Conservation (phyloP, 2,888 invertebrate species). For the Euplagia quadripunctaria region DNA sequence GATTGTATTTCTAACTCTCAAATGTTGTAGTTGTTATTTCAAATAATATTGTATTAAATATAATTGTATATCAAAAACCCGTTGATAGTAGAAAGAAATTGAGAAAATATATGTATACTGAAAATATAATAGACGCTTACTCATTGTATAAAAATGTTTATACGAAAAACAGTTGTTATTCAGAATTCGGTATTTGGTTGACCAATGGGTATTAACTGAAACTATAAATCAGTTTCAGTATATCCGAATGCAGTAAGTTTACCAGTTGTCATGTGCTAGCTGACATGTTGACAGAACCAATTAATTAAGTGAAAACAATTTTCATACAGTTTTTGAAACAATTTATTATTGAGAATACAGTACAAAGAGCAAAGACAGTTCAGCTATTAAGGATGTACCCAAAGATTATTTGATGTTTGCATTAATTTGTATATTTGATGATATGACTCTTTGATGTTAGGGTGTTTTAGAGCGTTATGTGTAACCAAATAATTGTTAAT, state of each 20-base stretch:
- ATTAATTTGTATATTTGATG: not conserved
- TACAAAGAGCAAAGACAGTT: not conserved
- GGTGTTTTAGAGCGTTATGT: too few species aligned
- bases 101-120: too few species aligned
- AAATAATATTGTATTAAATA: too few species aligned
- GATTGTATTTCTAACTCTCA: too few species aligned
- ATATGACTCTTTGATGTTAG: too few species aligned
- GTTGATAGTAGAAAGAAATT: too few species aligned
- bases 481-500: too few species aligned
- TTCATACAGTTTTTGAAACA: not conserved
- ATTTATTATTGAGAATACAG: not conserved
- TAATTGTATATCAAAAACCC: too few species aligned
- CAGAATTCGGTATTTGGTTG: not conserved
- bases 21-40: too few species aligned
- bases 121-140: too few species aligned
- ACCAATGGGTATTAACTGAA: not conserved
- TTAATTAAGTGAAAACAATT: not conserved
- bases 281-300: slow-evolving; percentile 7
- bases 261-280: not conserved
- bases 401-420: not conserved
- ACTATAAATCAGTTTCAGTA: slow-evolving; percentile 8
- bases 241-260: slow-evolving; percentile 15
- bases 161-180: slow-evolving; percentile 1
- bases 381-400: too few species aligned
- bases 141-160: not conserved